A percentile compares a stretch with the other conserved stretches of the same genome.
Conservation (phyloP, 2,797 vertebrate species). For the Bryconaethiops microstoma region DNA sequence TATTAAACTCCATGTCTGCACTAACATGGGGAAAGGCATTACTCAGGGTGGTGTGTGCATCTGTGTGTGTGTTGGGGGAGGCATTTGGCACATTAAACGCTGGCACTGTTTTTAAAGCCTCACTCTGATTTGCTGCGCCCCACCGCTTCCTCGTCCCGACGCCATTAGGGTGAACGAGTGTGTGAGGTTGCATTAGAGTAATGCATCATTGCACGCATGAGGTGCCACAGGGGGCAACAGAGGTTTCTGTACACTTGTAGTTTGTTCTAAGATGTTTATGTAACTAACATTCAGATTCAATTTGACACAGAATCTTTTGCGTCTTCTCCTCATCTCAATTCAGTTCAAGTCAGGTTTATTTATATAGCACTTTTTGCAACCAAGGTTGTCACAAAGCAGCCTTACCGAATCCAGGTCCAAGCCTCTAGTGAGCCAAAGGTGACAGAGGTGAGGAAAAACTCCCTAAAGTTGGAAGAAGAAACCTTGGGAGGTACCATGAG, state of each 20-base stretch:
- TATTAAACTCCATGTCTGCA: background rate
- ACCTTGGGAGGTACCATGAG: too few relatives aligned
- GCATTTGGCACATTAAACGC: background rate
- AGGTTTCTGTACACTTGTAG: background rate
- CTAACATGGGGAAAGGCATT: conserved; percentile 2
- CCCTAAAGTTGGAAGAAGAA: too few relatives aligned
- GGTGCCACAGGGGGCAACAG: background rate
- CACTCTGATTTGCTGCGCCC: background rate
- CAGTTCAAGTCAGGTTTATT: background rate
- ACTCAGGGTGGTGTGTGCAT: background rate
- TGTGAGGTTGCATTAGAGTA: conserved; percentile 18
- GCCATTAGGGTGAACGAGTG: background rate
- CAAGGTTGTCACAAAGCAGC: too few relatives aligned
- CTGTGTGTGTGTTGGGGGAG: background rate
- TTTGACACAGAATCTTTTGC: background rate
- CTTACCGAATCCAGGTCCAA: too few relatives aligned
- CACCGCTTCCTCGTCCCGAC: background rate
- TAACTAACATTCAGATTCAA: background rate
- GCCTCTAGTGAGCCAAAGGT: too few relatives aligned
- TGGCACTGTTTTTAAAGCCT: background rate
- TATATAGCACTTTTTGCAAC: too few relatives aligned
- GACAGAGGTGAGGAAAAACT: too few relatives aligned
- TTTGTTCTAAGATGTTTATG: background rate
- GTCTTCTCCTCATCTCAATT: too few relatives aligned
- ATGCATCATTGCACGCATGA: background rate